A percentile compares a stretch with the other conserved stretches of the same genome.
Evolutionary conservation across 1,140 invertebrate genomes (phyloP).

Genomic region (Bombus ignitus): DNA sequence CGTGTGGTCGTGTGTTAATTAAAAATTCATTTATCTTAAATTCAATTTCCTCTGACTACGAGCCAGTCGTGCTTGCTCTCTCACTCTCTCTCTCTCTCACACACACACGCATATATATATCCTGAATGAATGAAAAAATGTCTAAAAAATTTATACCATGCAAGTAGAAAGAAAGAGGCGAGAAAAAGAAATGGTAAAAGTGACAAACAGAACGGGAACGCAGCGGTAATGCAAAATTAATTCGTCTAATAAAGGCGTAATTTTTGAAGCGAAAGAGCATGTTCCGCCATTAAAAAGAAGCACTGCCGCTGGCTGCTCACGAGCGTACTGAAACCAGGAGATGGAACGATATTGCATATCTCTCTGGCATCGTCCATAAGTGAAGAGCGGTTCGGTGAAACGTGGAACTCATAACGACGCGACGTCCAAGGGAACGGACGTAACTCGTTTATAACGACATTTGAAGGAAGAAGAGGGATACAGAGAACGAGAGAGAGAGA

Average conservation of each 20-base stretch:
- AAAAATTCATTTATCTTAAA: slow-evolving; percentile 51
- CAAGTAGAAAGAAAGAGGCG: neutral
- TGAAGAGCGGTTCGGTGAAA: slow-evolving; percentile 46
- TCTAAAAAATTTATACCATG: neutral
- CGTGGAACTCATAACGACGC: slow-evolving; percentile 66
- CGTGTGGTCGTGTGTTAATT: slow-evolving; percentile 21
- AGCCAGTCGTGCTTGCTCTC: neutral
- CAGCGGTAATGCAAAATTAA: slow-evolving; percentile 15
- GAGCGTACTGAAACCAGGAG: neutral
- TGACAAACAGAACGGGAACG: neutral
- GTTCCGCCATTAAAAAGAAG: slow-evolving; percentile 11
- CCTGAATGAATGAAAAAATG: neutral
- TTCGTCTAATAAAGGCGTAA: slow-evolving; percentile 8
- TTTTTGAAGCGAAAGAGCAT: slow-evolving; percentile 2
- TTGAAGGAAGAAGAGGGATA: slow-evolving; percentile 14
- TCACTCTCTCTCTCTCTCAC: too few relatives aligned
- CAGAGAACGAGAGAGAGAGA: too few relatives aligned
- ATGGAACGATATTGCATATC: slow-evolving; percentile 42
- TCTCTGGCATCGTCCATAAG: slow-evolving; percentile 38
- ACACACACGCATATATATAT: neutral
- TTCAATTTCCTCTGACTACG: slow-evolving; percentile 8
- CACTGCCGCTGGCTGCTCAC: neutral
- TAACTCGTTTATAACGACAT: slow-evolving; percentile 69
- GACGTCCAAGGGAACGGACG: slow-evolving; percentile 54
- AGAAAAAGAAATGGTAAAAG: neutral